phyloP scores from a whole-genome alignment of 1,140 invertebrate species.

The Bathynomus jamesi region DNA sequence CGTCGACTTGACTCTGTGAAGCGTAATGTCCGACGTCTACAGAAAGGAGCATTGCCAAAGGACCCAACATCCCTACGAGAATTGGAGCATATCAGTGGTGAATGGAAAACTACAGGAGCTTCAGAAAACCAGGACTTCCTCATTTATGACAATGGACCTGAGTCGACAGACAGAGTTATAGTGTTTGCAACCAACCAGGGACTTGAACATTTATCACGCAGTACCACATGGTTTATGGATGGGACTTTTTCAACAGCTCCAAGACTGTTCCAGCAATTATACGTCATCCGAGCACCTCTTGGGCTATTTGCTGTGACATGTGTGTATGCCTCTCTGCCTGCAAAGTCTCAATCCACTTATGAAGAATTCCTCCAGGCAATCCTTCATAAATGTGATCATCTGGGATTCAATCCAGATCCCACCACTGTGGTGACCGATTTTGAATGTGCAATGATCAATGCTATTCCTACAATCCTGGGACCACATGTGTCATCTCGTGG shows the following conservation, averaged over 20 bases:
- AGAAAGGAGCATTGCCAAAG: too few relatives aligned
- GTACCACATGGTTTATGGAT: constrained; percentile 23
- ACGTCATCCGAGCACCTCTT: constrained; percentile 18
- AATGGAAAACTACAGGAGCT: constrained; percentile 6
- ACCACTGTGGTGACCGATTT: constrained; percentile 5
- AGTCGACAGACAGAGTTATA: not conserved
- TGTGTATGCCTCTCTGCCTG: constrained; percentile 19
- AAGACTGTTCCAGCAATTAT: constrained; percentile 25
- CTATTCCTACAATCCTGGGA: constrained; percentile 2
- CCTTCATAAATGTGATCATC: constrained; percentile 7
- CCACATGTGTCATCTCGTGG: too few relatives aligned
- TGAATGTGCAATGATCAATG: constrained; percentile 8
- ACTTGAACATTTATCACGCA: constrained; percentile 4
- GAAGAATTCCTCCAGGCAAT: too few relatives aligned
- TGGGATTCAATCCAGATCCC: too few relatives aligned
- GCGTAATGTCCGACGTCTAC: too few relatives aligned
- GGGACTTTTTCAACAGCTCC: constrained; percentile 18
- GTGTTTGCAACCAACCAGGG: constrained; percentile 7
- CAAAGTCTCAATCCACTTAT: constrained; percentile 17
- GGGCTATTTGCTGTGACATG: constrained; percentile 16
- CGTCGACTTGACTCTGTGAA: too few relatives aligned
- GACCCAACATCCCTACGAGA: too few relatives aligned
- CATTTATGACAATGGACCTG: constrained; percentile 4
- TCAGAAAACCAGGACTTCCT: constrained; percentile 2
- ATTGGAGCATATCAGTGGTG: too few relatives aligned